Evolutionary conservation across 2,113 vertebrate species (phyloP), one percentile per base, ranked within the genome.

Genomic region (Terrapene triunguis): DNA sequence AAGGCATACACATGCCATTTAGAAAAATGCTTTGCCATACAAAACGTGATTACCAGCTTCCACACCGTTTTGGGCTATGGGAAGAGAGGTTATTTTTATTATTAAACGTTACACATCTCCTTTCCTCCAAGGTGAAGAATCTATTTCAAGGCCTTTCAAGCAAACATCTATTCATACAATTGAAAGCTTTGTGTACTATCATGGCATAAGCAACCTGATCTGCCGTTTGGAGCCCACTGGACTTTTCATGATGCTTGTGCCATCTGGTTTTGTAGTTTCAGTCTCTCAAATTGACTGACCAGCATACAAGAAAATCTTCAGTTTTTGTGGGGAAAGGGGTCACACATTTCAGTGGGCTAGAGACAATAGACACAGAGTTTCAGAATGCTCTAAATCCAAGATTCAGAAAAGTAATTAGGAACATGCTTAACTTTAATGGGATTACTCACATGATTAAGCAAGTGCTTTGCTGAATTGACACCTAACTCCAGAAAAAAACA

Each of bases 1-100:
- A 81, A 92, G 78, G 38, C 89, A 92, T 80, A 96, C 94, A 90
- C 83, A 76, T 83, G 86, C 87, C 91, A 85, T 22, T 89, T 85
- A 76, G 74, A 90, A 95, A 92, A 97, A 96, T 69, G 59, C 89
- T 88, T 88, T 84, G 95, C 93, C 93, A 35, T 48, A 89, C 82
- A 84, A 93, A 95, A 97, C 80, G 82, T 17, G 84, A 92, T 94
- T 90, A 84, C 92, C 93, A 87, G 80, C 81, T 97, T 97, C 97
- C 89, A 97, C 79, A 57, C 80, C 89, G 80, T 93, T 94, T 93
- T 89, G 89, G 94, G 94, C 69, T 88, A 93, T 11, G 24, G 69
- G 74, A 96, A 90, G 89, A 85, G 96, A 89, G 0, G 2, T 78
- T 90, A 59, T 94, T 96, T 96, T 95, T 94, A 87, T 96, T 92